These are phyloP conservation scores for Ibycter americanus DNA, from an alignment of 2,797 vertebrate genomes.

Conservation along the genomic window DNA sequence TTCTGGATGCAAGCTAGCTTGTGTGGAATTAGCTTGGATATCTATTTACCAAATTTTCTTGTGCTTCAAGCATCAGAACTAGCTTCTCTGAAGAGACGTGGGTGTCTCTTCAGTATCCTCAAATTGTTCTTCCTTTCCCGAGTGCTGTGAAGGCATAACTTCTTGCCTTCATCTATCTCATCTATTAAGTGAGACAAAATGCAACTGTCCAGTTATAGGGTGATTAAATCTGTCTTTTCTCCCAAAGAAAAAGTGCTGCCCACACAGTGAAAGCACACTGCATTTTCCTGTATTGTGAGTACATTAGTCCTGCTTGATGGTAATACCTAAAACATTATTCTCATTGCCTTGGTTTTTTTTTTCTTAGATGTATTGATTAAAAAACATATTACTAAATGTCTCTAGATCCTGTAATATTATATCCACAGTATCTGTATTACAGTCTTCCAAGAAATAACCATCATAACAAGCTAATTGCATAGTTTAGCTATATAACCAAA, in stretches of 20 bases:
- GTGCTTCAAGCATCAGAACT: not conserved
- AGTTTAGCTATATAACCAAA: not conserved
- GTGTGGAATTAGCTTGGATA: not conserved
- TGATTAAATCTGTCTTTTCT: not conserved
- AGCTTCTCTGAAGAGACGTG: fast-evolving
- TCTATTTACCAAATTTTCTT: not conserved
- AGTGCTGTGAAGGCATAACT: not conserved
- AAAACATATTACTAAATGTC: not conserved
- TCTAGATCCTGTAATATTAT: not conserved
- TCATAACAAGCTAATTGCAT: not conserved
- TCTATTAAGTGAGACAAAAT: not conserved
- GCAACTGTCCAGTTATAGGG: not conserved
- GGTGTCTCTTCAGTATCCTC: not conserved
- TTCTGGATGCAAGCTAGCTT: not conserved
- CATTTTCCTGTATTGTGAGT: not conserved
- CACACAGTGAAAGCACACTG: not conserved
- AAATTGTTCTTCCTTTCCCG: not conserved
- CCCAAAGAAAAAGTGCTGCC: not conserved
- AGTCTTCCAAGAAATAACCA: not conserved
- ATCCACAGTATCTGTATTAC: not conserved
- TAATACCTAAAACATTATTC: not conserved
- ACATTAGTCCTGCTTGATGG: not conserved
- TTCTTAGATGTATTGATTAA: not conserved
- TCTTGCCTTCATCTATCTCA: not conserved
- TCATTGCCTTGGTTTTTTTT: not conserved